Evolutionary conservation across 2,888 invertebrate genomes (phyloP).

Genomic region (Kuschelorhynchus macadamiae): DNA sequence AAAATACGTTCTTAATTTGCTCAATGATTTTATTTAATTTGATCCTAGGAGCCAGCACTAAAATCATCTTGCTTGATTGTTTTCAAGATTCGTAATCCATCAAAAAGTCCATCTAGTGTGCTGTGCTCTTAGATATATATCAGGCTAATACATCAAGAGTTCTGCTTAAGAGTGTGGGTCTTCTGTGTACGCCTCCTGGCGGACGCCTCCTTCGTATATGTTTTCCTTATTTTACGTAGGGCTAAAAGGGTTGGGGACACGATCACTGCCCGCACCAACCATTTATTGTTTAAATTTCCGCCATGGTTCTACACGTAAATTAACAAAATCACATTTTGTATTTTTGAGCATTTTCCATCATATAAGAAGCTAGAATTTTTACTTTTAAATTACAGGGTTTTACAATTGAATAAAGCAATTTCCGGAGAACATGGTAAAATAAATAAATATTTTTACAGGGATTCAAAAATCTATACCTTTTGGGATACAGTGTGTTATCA

Average conservation of each 20-base stretch:
- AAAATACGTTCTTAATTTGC: too few species aligned
- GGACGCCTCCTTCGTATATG: constrained; percentile 8
- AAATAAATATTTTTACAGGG: too few species aligned
- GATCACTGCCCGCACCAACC: neutral
- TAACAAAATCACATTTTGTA: too few species aligned
- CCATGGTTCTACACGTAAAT: too few species aligned
- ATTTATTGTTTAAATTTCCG: neutral
- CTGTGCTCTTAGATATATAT: constrained; percentile 26
- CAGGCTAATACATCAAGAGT: constrained; percentile 33
- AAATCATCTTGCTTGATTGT: constrained; percentile 22
- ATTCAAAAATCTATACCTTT: too few species aligned
- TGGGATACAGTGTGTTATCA: too few species aligned
- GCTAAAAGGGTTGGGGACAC: constrained; percentile 23
- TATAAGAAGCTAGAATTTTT: too few species aligned
- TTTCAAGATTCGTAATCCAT: constrained; percentile 29
- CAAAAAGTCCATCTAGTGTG: constrained; percentile 31
- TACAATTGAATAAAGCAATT: too few species aligned
- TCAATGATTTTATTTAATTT: too few species aligned
- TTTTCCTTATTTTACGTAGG: constrained; percentile 7
- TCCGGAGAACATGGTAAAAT: too few species aligned
- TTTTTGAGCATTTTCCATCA: too few species aligned
- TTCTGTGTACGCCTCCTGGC: constrained; percentile 18
- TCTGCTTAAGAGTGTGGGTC: constrained; percentile 15
- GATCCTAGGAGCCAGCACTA: constrained; percentile 15
- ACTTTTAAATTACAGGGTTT: too few species aligned